Conservation (phyloP, 2,113 vertebrate species). For the Salminus brasiliensis region DNA sequence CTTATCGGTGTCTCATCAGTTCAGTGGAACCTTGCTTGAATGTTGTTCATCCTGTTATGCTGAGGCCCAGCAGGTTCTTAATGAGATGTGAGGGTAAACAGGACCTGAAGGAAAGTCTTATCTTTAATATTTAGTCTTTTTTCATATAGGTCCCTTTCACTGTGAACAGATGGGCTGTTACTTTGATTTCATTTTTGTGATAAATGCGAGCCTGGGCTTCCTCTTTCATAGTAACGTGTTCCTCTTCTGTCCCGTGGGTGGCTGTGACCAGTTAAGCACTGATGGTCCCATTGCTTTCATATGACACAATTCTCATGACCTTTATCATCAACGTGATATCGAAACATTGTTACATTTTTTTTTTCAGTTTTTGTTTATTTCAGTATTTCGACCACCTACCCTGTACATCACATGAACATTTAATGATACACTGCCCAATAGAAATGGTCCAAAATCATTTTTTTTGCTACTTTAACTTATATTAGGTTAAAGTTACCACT, state of each 20-base stretch:
- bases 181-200: constrained; percentile 11
- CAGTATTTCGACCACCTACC: too few species aligned
- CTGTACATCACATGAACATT: too few species aligned
- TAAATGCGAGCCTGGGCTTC: constrained; percentile 1
- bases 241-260: background rate
- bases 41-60: constrained; percentile 63
- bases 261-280: background rate
- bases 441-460: too few species aligned
- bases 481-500: too few species aligned
- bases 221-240: constrained; percentile 42
- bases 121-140: background rate
- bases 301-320: background rate
- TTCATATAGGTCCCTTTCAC: background rate
- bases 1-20: constrained; percentile 55
- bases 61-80: constrained; percentile 39
- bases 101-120: constrained; percentile 20
- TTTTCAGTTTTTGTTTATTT: too few species aligned
- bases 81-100: constrained; percentile 37
- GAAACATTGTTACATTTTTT: too few species aligned
- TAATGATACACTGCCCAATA: too few species aligned
- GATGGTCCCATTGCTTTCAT: background rate
- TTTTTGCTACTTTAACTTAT: too few species aligned
- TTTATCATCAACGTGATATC: too few species aligned
- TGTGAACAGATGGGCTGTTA: background rate
- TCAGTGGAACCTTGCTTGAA: constrained; percentile 56